Evolutionary conservation across 2,888 invertebrate genomes (phyloP).

Genomic region (Lithosia quadra): DNA sequence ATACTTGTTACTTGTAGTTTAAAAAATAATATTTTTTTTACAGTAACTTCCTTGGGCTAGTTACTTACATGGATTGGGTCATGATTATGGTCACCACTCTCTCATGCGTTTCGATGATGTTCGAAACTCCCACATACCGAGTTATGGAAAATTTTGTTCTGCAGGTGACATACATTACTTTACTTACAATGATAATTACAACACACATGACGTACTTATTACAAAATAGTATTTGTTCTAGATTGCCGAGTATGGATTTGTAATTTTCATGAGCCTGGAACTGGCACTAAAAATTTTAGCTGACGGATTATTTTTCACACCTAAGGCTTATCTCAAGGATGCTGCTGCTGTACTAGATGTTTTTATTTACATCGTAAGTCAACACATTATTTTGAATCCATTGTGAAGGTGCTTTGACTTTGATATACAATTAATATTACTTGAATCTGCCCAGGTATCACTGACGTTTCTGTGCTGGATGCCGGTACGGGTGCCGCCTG

Average conservation of each 20-base stretch:
- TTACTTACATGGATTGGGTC: slow-evolving; percentile 99
- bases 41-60: slow-evolving; percentile 98
- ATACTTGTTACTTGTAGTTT: neutral
- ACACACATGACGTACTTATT: neutral
- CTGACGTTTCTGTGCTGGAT: slow-evolving; percentile 98
- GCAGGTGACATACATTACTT: slow-evolving; percentile 81
- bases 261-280: slow-evolving; percentile 99
- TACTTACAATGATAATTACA: neutral
- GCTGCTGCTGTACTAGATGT: slow-evolving; percentile 98
- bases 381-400: neutral
- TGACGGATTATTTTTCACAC: slow-evolving; percentile 99
- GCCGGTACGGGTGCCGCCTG: slow-evolving; percentile 96
- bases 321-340: slow-evolving; percentile 99
- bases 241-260: slow-evolving; percentile 98
- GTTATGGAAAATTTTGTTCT: slow-evolving; percentile 98
- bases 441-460: slow-evolving; percentile 90
- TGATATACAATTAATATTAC: neutral
- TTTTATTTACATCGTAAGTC: slow-evolving; percentile 97
- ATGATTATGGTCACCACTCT: slow-evolving; percentile 99
- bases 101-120: slow-evolving; percentile 99
- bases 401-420: too few species aligned
- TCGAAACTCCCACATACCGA: slow-evolving; percentile 97
- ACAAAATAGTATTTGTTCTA: slow-evolving; percentile 49
- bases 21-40: slow-evolving; percentile 54
- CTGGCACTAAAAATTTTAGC: slow-evolving; percentile 97